Evolutionary conservation across 2,888 invertebrate genomes (phyloP).

Genomic region (Seira musarum): DNA sequence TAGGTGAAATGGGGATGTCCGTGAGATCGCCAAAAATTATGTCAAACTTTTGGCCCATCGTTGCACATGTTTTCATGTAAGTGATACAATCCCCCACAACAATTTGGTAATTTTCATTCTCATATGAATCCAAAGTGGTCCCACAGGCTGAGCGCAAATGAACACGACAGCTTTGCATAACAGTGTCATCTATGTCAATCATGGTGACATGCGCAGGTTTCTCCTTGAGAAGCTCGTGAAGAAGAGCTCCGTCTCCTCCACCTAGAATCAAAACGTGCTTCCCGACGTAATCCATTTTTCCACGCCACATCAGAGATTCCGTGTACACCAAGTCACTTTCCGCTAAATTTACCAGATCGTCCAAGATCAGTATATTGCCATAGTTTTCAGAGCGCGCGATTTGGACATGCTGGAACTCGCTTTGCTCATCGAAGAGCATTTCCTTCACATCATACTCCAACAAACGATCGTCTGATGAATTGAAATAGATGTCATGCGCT

Average conservation of each 20-base stretch:
- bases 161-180: slow-evolving; percentile 88
- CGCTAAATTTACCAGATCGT: slow-evolving; percentile 88
- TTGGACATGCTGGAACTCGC: slow-evolving; percentile 91
- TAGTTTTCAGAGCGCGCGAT: slow-evolving; percentile 90
- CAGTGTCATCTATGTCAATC: slow-evolving; percentile 84
- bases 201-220: slow-evolving; percentile 91
- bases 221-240: slow-evolving; percentile 90
- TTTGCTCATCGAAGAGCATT: slow-evolving; percentile 85
- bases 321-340: slow-evolving; percentile 94
- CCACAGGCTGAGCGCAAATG: slow-evolving; percentile 90
- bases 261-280: slow-evolving; percentile 94
- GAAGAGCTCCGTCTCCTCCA: slow-evolving; percentile 92
- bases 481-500: slow-evolving; percentile 55
- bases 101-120: slow-evolving; percentile 88
- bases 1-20: slow-evolving; percentile 91
- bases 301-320: slow-evolving; percentile 90
- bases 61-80: slow-evolving; percentile 84
- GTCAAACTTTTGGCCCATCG: slow-evolving; percentile 86
- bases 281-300: slow-evolving; percentile 84
- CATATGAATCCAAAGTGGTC: slow-evolving; percentile 84
- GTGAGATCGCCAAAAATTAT: slow-evolving; percentile 94
- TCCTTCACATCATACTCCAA: slow-evolving; percentile 92
- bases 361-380: slow-evolving; percentile 91
- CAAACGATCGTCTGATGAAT: slow-evolving; percentile 83
- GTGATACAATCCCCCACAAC: slow-evolving; percentile 91